Evolutionary conservation across 2,797 vertebrate genomes (phyloP).

Genomic region (Pantherophis alleghaniensis): DNA sequence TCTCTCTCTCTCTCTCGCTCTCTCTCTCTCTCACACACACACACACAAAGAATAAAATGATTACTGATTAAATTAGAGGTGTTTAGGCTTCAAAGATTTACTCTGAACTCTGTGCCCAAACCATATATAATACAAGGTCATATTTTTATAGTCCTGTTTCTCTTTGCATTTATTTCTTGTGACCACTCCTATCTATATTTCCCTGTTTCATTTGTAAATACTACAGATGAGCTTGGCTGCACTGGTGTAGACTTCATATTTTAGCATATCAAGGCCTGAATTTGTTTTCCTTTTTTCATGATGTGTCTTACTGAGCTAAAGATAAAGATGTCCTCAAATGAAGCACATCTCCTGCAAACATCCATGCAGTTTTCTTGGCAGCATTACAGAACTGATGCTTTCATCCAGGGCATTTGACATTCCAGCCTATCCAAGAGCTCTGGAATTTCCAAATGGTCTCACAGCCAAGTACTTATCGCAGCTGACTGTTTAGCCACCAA

Average conservation of each 20-base stretch:
- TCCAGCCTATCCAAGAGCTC: not conserved
- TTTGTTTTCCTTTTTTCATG: not conserved
- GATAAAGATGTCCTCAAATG: not conserved
- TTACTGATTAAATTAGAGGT: not conserved
- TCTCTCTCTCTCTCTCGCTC: no score
- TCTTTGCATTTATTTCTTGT: slow-evolving; percentile 2
- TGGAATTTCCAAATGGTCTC: not conserved
- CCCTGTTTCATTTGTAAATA: slow-evolving; percentile 1
- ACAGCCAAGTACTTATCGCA: not conserved
- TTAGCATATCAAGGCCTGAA: not conserved
- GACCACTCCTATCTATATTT: not conserved
- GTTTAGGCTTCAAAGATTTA: not conserved
- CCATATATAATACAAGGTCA: not conserved
- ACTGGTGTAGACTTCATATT: not conserved
- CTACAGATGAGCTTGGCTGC: not conserved
- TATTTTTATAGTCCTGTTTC: not conserved
- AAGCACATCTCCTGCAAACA: not conserved
- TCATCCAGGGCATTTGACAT: not conserved
- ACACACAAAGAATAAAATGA: not conserved
- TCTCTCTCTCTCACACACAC: not conserved
- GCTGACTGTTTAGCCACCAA: not conserved
- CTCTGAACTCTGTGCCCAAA: not conserved
- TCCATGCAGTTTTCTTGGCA: not conserved
- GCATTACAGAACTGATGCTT: not conserved
- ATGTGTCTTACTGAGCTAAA: not conserved